Evolutionary conservation across 2,113 vertebrate species (phyloP), one percentile per base, ranked within the genome.

Genomic region (Aegotheles bennettii): DNA sequence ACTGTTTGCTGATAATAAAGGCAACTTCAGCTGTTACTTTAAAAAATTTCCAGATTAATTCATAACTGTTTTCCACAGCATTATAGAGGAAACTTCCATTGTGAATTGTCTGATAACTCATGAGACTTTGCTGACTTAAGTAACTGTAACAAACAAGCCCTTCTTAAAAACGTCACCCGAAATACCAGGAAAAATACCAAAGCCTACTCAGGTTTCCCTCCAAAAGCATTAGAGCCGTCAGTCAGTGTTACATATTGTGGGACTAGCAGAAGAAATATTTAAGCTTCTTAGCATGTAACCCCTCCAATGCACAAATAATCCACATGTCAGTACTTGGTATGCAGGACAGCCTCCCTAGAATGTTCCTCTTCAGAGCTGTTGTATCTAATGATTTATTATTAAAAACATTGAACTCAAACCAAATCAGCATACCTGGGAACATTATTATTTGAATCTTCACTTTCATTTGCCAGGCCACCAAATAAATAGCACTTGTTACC

Each of bases 401-500:
- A 74, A 73, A 96, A 28, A 35, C 35, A 71, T 3, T 71, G 14
- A 74, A 57, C 83, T 78, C 86, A 82, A 90, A 80, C 53, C n/a
- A 92, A 86, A 86, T 56, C 13, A 60, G 60, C 96, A 68, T 98
- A 99, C 99, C 99, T 98, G 91, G 99, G 99, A 78, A 99, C 95
- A 2, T 99, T 99, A 91, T 99, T 98, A 67, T 99, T 99, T 84
- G 98, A 98, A 97, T 99, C 99, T 95, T 99, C 99, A 87, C 99
- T 99, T 96, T 99, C 99, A 96, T 99, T 99, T 73, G 99, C 99
- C 84, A 99, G 95, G 82, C 99, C 98, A 94, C 98, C 98, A 96
- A 99, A 99, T 78, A 99, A 98, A 93, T 99, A 99, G 96, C 99
- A 99, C 96, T 99, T 99, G 97, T 98, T 99, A 88, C 98, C 98